phyloP scores from a whole-genome alignment of 2,888 invertebrate genomes.

The Phalera bucephala region DNA sequence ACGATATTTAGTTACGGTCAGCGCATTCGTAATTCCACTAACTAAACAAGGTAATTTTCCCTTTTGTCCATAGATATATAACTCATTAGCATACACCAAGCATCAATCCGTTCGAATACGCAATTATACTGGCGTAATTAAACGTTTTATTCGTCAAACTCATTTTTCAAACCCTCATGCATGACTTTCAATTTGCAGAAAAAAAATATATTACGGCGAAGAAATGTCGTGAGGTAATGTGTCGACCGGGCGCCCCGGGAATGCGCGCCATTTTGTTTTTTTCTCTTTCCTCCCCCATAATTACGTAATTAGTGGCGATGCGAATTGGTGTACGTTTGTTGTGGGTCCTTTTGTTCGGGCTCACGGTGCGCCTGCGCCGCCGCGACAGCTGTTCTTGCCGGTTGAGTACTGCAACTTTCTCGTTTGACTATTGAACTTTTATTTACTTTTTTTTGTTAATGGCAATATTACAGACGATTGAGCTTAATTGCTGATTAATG shows the following conservation, averaged over 20 bases:
- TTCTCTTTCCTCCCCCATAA: constrained; percentile 65
- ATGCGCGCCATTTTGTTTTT: constrained; percentile 72
- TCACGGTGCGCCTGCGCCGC: constrained; percentile 52
- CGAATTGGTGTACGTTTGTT: constrained; percentile 74
- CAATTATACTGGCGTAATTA: constrained; percentile 33
- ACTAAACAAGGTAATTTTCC: constrained; percentile 3
- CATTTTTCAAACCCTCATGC: constrained; percentile 46
- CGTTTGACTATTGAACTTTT: constrained; percentile 36
- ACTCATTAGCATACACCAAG: constrained; percentile 17
- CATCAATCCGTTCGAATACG: constrained; percentile 20
- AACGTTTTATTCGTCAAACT: constrained; percentile 37
- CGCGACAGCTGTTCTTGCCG: constrained; percentile 65
- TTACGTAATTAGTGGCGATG: constrained; percentile 80
- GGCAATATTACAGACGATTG: neutral
- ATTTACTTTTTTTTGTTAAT: no score
- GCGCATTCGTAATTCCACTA: neutral
- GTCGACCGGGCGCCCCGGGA: constrained; percentile 67
- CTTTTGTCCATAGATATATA: constrained; percentile 11
- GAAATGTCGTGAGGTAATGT: constrained; percentile 74
- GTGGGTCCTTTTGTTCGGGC: constrained; percentile 72
- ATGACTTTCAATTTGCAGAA: constrained; percentile 67
- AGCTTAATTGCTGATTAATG: neutral
- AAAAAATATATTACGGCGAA: constrained; percentile 46
- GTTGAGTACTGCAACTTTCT: constrained; percentile 54
- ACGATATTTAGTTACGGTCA: neutral